Evolutionary conservation across 2,888 invertebrate genomes (phyloP), one percentile per base, ranked within the genome.

Genomic region (Zootermopsis nevadensis): DNA sequence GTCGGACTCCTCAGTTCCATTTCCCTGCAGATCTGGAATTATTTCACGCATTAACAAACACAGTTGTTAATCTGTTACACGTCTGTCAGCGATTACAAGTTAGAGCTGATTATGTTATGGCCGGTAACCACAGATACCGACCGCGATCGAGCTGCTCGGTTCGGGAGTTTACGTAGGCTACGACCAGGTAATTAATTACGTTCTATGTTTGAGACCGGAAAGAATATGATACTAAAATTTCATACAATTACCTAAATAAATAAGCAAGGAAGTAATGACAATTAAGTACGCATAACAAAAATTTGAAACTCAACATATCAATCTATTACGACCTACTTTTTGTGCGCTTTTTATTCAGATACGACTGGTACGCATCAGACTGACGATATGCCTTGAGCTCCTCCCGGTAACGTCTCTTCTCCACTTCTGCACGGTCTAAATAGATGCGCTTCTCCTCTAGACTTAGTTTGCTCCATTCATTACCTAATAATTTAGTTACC

Each of bases 391-490:
- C 89, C 87, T 91, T 90, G 84, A 93, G 88, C 87, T 92, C 92
- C 85, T 91, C 91, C 79, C 91, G 88, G 87, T 92, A 93, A 48
- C 91, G 87, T 86, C 90, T 90, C 86, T 92, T 92, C 86, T 92
- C 92, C 85, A 90, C 91, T 85, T 92, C 92, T 24, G 92, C 92
- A 85, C 90, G 89, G 77, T 90, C 90, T 83, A 92, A 87, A 88
- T 92, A 92, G 66, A 91, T 91, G 88, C 91, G 89, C 87, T 92
- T 92, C 84, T 92, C 90, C 76, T 90, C 90, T 74, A 90, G 86
- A 77, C 90, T 90, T 86, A 92, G 89, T 86, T 89, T 90, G 10
- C 92, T 92, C 93, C 93, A 92, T 86, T 91, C 91, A 86, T 91
- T 91, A 3, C 92, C 92, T 81, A 91, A 87, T 82, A 92, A 89